Conservation (phyloP, 2,797 vertebrate species). For the Nannoperca australis region DNA sequence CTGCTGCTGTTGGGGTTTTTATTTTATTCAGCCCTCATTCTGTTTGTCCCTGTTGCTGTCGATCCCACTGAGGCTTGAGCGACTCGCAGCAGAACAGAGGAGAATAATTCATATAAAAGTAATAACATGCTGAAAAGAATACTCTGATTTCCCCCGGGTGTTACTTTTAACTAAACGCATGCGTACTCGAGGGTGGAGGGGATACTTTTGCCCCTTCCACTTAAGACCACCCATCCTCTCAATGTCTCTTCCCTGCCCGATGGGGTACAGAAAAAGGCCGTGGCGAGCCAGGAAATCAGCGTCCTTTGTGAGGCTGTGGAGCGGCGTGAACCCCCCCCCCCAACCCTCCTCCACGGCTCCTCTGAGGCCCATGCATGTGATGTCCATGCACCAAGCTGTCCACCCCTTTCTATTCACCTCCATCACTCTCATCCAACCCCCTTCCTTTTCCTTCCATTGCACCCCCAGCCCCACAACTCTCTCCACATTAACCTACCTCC, state of each 20-base stretch:
- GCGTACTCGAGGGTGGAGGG: constrained; percentile 45
- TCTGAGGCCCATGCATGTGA: constrained; percentile 63
- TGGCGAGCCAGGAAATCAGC: constrained; percentile 68
- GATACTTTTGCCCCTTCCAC: constrained; percentile 41
- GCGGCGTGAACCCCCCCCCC: constrained; percentile 28
- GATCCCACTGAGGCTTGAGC: constrained; percentile 63
- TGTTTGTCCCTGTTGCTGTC: constrained; percentile 69
- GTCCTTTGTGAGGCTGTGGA: constrained; percentile 66
- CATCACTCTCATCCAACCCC: constrained; percentile 73
- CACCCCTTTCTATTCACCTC: constrained; percentile 81
- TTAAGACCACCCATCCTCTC: constrained; percentile 64
- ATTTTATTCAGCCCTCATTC: constrained; percentile 64
- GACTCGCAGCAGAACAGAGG: constrained; percentile 58
- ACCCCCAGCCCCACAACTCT: constrained; percentile 56
- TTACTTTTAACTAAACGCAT: constrained; percentile 67
- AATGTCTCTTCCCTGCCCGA: constrained; percentile 35
- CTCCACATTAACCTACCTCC: constrained; percentile 80
- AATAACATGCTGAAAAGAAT: constrained; percentile 60
- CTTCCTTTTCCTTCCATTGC: constrained; percentile 64
- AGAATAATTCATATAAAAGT: constrained; percentile 73
- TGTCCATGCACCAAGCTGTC: constrained; percentile 78
- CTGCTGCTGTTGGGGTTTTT: constrained; percentile 51
- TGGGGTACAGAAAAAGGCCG: constrained; percentile 48
- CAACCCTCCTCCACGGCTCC: constrained; percentile 38
- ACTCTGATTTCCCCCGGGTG: constrained; percentile 67